phyloP scores from a whole-genome alignment of 2,113 vertebrate species.

The Nothobranchius kuhntae region DNA sequence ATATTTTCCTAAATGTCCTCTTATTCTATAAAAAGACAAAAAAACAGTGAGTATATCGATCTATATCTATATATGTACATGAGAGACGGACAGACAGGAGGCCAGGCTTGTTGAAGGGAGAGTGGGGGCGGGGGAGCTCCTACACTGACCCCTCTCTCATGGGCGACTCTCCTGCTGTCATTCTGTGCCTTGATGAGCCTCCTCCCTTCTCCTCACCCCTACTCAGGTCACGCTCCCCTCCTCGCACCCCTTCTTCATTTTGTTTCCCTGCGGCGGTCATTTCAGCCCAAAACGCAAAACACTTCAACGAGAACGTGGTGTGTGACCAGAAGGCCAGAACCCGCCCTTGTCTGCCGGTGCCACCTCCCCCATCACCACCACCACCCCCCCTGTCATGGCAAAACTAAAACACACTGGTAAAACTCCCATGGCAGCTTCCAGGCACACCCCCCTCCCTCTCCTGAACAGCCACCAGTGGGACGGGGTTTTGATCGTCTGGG shows the following conservation, averaged over 20 bases:
- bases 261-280: conserved; percentile 6
- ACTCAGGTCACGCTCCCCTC: conserved; percentile 62
- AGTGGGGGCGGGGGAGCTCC: conserved; percentile 56
- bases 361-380: background rate
- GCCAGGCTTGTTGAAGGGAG: conserved; percentile 81
- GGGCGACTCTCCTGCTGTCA: conserved; percentile 82
- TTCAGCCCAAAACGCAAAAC: conserved; percentile 3
- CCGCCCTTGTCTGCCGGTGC: too few species aligned
- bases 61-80: conserved; percentile 41
- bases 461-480: conserved; percentile 45
- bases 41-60: conserved; percentile 72
- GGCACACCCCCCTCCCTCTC: conserved; percentile 32
- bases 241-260: too few species aligned
- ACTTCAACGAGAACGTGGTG: too few species aligned
- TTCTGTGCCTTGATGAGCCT: conserved; percentile 96
- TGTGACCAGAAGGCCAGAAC: too few species aligned
- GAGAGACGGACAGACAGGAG: conserved; percentile 64
- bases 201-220: conserved; percentile 44
- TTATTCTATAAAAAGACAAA: conserved; percentile 74
- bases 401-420: conserved; percentile 59
- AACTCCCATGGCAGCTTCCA: conserved; percentile 78
- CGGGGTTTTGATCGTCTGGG: conserved; percentile 72
- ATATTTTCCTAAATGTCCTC: conserved; percentile 97
- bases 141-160: conserved; percentile 63
- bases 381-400: conserved; percentile 46